Base-by-base conservation (phyloP, 2,113 vertebrate species). In the Macrotis lagotis region DNA sequence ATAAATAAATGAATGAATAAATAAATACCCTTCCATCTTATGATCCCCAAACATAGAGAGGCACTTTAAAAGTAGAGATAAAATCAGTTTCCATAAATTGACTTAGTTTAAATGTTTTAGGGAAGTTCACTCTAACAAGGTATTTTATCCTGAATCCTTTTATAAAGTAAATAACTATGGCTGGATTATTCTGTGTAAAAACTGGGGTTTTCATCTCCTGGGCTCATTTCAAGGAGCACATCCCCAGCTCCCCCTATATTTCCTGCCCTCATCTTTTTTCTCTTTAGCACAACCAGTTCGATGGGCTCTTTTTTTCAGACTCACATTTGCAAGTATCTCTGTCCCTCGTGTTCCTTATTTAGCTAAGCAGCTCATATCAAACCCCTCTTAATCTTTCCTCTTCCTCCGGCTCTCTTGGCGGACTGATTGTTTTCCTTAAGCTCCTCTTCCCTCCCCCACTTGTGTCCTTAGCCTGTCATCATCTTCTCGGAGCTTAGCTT, bases 301-400 rank as follows among this genome's bases (percentile, higher is more conserved):
- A 91, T 59, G 90, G 90, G 48, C 49, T 88, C 91, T 92, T 50
- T 92, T 50, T 93, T 96, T 94, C 94, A 96, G 95, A 55, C 91
- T 50, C 11, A 83, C 8, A 90, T 90, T 92, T 91, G 37, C 0
- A 14, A 83, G 52, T 55, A 95, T 96, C 95, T 93, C 90, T 48
- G 90, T 89, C 91, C 52, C 83, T 93, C 22, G 0, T 89, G 92
- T 96, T 95, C 93, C 91, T 96, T 91, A 25, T 92, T 89, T 50
- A 88, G 88, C 91, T 96, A 96, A 97, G 96, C 95, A 22, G 92
- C 96, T 97, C 96, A 91, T 89, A 93, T 92, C 93, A 93, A 93
- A 96, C 94, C 93, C 92, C 88, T 88, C 96, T 94, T 96, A 66
- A 96, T 97, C 95, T 95, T 91, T 0, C 0, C 93, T 89, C 28